phyloP scores from a whole-genome alignment of 2,113 vertebrate genomes.

The Melanostigma gelatinosum region DNA sequence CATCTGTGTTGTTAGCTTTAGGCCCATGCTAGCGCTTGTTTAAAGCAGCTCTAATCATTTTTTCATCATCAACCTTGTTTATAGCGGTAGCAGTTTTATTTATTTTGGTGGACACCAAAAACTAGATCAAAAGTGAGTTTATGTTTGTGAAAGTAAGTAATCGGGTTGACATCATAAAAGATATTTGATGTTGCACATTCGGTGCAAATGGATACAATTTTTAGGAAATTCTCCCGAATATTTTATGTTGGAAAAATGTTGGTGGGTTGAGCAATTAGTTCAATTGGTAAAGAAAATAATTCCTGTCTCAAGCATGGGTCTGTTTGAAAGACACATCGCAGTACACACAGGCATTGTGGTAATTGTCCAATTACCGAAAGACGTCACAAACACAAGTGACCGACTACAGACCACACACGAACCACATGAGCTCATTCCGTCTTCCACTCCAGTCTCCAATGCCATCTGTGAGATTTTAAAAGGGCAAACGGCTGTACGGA shows the following conservation, averaged over 20 bases:
- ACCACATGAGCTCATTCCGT: constrained; percentile 25
- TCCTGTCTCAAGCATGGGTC: neutral
- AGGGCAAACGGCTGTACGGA: constrained; percentile 70
- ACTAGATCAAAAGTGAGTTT: neutral
- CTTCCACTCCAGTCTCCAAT: constrained; percentile 2
- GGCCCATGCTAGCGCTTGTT: neutral
- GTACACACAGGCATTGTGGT: neutral
- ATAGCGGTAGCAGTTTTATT: neutral
- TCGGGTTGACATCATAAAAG: neutral
- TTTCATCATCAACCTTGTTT: neutral
- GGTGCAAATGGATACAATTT: neutral
- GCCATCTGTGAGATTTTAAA: constrained; percentile 62
- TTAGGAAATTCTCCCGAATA: no score
- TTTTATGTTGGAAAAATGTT: neutral
- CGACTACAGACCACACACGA: neutral
- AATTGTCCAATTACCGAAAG: neutral
- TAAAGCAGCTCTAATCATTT: neutral
- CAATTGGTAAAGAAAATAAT: neutral
- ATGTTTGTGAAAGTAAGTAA: neutral
- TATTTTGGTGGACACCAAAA: neutral
- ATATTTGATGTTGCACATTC: neutral
- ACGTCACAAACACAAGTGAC: constrained; percentile 1
- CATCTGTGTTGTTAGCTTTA: neutral
- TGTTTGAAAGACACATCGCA: neutral
- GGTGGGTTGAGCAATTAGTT: neutral